Base-by-base conservation (phyloP, 1,140 invertebrate species). In the Drosophila obscura region DNA sequence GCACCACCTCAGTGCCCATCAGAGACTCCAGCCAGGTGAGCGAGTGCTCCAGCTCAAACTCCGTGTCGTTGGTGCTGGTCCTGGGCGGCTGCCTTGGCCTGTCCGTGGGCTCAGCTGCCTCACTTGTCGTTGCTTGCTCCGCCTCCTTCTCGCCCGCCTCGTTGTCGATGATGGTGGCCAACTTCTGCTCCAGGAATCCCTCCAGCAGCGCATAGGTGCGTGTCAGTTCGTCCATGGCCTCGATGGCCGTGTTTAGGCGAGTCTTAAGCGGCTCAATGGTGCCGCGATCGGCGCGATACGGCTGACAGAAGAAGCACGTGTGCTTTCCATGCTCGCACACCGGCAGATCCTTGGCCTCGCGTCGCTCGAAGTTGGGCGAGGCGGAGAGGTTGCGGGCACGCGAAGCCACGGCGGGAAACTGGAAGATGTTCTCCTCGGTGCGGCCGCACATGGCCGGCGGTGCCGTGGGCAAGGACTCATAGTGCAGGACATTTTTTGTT, bases 11-110 rank as follows among this genome's bases (percentile, higher is more conserved):
- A 0, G 84, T 89, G 46, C 84, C 77, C 58, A 90, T 43, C 5
- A 83, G 19, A 1, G 84, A 88, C 49, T 94, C 94, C 62, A 95
- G 91, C 35, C 94, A 91, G 4, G 92, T 92, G 65, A 95, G 93
- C 2, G 94, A 94, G 77, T 94, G 93, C 26, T 91, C 92, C 31
- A 93, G 84, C 59, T 95, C 94, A 50, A 92, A 92, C 43, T 94
- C 94, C 5, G 93, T 77, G 48, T 94, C 94, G 2, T 9, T 68
- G 45, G 19, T 13, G 19, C 2, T 31, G 6, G 16, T 19, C n/a
- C 13, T 57, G 5, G 35, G 16, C 26, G 1, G 52, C 44, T 31
- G 64, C 44, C 11, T 71, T 71, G 35, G 35, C 4, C 4, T 0
- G 19, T 92, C 53, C 28, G 64, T 57, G 35, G 59, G 44, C 13